phyloP scores from a whole-genome alignment of 2,797 vertebrate species.

The Diglossa cyanea region DNA sequence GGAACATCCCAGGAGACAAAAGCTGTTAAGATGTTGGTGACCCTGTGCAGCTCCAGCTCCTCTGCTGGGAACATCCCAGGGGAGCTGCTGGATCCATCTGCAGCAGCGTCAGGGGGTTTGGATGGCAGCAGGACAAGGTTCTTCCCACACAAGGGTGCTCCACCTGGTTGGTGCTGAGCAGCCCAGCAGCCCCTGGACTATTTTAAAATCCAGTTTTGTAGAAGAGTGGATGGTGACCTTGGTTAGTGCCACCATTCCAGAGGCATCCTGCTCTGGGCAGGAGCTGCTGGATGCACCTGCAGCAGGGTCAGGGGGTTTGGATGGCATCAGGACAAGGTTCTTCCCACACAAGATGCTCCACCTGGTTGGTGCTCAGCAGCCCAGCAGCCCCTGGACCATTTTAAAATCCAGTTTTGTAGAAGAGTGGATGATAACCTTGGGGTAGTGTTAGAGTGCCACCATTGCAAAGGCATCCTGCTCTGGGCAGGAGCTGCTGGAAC shows the following conservation, averaged over 20 bases:
- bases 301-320: too few species aligned
- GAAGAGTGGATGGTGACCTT: background rate
- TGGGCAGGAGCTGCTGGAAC: too few species aligned
- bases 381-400: background rate
- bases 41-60: background rate
- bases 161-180: too few species aligned
- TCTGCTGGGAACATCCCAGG: background rate
- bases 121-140: too few species aligned
- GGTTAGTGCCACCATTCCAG: background rate
- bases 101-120: too few species aligned
- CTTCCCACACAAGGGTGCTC: background rate
- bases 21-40: background rate
- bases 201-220: background rate
- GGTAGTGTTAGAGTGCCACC: background rate
- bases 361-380: too few species aligned
- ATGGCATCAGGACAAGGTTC: too few species aligned
- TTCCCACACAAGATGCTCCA: background rate
- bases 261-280: background rate
- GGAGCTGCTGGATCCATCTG: too few species aligned
- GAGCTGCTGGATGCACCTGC: too few species aligned
- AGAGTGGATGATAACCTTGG: background rate
- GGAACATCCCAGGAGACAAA: background rate
- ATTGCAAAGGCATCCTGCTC: constrained; percentile 23
- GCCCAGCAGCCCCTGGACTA: background rate
- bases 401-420: background rate